Conservation (phyloP, 2,888 invertebrate species). For the Arge pagana region DNA sequence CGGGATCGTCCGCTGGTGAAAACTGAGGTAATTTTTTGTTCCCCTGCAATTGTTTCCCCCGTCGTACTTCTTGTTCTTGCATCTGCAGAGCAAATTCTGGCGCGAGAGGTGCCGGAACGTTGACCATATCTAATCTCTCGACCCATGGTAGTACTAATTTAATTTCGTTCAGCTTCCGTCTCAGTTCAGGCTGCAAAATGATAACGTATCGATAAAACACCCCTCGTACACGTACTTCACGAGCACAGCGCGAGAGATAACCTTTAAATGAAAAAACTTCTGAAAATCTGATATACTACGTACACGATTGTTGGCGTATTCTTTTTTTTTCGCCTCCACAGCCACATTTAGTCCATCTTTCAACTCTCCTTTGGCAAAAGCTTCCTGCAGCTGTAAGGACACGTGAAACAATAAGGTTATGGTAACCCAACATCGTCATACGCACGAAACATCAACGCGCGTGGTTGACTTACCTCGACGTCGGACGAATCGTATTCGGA, state of each 20-base stretch:
- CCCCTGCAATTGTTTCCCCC: constrained; percentile 69
- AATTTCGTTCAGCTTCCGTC: constrained; percentile 73
- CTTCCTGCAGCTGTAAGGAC: constrained; percentile 74
- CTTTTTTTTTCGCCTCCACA: constrained; percentile 64
- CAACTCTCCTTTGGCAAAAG: constrained; percentile 81
- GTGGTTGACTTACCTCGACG: constrained; percentile 61
- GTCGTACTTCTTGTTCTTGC: constrained; percentile 74
- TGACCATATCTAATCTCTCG: constrained; percentile 81
- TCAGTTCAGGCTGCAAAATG: constrained; percentile 63
- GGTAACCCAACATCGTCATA: neutral
- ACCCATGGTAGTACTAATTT: constrained; percentile 80
- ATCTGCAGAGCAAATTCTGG: constrained; percentile 82
- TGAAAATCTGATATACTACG: constrained; percentile 48
- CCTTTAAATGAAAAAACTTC: constrained; percentile 19
- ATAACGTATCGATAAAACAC: constrained; percentile 8
- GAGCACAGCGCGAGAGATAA: neutral
- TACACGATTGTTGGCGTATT: constrained; percentile 75
- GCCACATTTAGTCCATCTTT: constrained; percentile 85
- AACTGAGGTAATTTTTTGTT: constrained; percentile 71
- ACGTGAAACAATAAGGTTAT: constrained; percentile 43
- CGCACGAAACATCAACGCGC: constrained; percentile 9
- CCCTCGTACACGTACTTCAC: neutral
- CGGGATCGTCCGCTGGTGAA: constrained; percentile 73
- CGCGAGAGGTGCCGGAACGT: constrained; percentile 78
- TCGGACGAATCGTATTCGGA: constrained; percentile 63